Evolutionary conservation across 2,797 vertebrate species (phyloP).

Genomic region (Sebastes baramenuke): DNA sequence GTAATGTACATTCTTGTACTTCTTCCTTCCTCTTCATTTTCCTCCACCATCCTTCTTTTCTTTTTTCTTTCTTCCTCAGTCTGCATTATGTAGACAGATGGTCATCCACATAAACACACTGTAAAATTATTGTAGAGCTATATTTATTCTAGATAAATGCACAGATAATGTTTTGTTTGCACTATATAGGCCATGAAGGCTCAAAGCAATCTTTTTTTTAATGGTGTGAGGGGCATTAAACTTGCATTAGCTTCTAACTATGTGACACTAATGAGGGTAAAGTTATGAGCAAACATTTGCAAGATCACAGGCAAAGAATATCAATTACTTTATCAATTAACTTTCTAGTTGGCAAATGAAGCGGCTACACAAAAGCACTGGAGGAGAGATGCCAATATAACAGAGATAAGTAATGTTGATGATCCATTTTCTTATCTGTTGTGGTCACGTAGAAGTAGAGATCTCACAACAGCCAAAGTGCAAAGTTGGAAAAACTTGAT

Average conservation of each 20-base stretch:
- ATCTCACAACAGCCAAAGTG: background rate
- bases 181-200: conserved; percentile 39
- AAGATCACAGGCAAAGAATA: conserved; percentile 23
- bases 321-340: conserved; percentile 21
- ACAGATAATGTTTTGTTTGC: conserved; percentile 21
- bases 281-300: conserved; percentile 18
- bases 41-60: background rate
- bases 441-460: background rate
- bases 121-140: background rate
- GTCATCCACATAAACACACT: background rate
- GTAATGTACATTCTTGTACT: background rate
- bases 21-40: background rate
- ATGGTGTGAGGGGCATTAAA: conserved; percentile 19
- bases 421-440: background rate
- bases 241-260: conserved; percentile 46
- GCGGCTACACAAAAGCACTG: background rate
- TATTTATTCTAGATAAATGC: background rate
- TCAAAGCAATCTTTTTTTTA: conserved; percentile 20
- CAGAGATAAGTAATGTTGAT: background rate
- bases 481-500: background rate
- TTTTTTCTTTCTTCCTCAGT: background rate
- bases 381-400: conserved; percentile 4
- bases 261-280: conserved; percentile 51
- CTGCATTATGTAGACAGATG: background rate
- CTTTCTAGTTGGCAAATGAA: background rate